Percentiles rank a stretch among this genome's conserved stretches.
Evolutionary conservation across 2,888 invertebrate species (phyloP).

Genomic region (Mesorhabditis sp.): DNA sequence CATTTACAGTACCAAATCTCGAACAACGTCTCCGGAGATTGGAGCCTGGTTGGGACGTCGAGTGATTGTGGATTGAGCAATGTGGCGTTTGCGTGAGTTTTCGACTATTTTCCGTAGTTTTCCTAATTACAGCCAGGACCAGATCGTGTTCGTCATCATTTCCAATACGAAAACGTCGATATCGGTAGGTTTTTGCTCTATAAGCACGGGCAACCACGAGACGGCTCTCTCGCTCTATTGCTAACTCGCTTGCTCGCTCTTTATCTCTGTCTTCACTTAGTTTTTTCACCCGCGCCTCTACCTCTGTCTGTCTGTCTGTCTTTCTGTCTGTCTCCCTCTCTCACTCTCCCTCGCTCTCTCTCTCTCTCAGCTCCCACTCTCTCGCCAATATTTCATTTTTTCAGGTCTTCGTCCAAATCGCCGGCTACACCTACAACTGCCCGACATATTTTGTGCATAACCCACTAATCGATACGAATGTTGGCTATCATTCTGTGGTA

Average conservation of each 20-base stretch:
- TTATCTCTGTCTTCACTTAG: background rate
- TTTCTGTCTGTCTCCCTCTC: background rate
- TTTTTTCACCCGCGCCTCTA: background rate
- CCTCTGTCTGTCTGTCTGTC: background rate
- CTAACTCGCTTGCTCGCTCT: background rate
- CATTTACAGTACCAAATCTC: background rate
- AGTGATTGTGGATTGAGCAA: background rate
- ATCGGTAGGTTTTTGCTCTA: background rate
- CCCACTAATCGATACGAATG: background rate
- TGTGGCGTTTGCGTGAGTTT: background rate
- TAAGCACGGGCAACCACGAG: too few species aligned
- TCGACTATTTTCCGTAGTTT: background rate
- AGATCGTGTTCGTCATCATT: background rate
- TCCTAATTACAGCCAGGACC: background rate
- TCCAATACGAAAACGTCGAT: background rate
- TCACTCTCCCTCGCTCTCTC: background rate
- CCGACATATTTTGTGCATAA: background rate
- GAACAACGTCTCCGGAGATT: background rate
- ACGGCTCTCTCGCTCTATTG: too few species aligned
- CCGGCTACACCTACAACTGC: background rate
- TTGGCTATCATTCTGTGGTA: background rate
- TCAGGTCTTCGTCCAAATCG: background rate
- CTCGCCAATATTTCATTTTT: background rate
- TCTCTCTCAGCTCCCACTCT: background rate
- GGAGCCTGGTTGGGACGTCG: background rate